Evolutionary conservation across 2,888 invertebrate genomes (phyloP).

Genomic region (Zonitis immaculata): DNA sequence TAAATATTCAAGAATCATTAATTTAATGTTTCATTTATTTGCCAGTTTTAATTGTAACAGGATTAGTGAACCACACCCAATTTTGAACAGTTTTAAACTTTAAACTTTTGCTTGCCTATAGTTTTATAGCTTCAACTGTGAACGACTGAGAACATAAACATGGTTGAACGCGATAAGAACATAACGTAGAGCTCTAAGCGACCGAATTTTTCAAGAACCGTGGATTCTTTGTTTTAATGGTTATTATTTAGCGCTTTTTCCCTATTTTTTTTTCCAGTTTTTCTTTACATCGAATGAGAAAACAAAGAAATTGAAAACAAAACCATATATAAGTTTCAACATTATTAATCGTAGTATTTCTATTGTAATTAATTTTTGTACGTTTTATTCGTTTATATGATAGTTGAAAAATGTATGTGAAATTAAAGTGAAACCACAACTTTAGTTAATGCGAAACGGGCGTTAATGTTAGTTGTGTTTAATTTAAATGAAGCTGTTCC

Average conservation of each 20-base stretch:
- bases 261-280: not conserved
- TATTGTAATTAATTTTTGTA: constrained; percentile 2
- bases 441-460: constrained; percentile 11
- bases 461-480: constrained; percentile 16
- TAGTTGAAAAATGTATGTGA: not conserved
- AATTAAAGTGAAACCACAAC: not conserved
- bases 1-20: constrained; percentile 1
- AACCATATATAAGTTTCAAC: too few species aligned
- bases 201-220: constrained; percentile 12
- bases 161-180: constrained; percentile 14
- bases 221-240: constrained; percentile 14
- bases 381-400: not conserved
- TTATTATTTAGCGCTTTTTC: constrained; percentile 7
- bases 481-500: constrained; percentile 27
- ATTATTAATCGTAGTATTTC: not conserved
- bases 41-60: not conserved
- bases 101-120: constrained; percentile 12
- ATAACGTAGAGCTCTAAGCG: constrained; percentile 8
- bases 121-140: constrained; percentile 9
- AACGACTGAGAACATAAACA: constrained; percentile 18
- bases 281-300: too few species aligned
- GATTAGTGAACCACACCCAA: not conserved
- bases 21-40: not conserved
- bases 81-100: constrained; percentile 10
- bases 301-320: too few species aligned